Evolutionary conservation across 2,797 vertebrate genomes (phyloP).

Genomic region (Pantherophis alleghaniensis): DNA sequence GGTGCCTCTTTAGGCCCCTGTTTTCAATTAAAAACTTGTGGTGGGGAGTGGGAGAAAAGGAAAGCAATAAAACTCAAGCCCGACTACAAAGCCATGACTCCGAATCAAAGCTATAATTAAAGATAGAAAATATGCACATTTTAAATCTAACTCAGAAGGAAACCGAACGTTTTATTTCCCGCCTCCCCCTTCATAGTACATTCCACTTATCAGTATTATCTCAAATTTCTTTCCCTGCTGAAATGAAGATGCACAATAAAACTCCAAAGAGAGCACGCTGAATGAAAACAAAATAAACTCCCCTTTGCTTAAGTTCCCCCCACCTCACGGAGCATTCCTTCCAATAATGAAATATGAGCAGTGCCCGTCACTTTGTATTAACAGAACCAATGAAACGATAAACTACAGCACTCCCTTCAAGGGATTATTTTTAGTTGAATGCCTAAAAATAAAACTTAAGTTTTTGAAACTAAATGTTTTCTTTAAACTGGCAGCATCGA

Average conservation of each 20-base stretch:
- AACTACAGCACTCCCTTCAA: neutral
- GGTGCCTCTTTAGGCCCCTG: conserved; percentile 10
- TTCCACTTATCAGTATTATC: conserved; percentile 27
- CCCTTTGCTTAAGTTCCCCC: conserved; percentile 8
- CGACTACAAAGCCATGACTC: conserved; percentile 56
- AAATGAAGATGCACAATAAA: conserved; percentile 17
- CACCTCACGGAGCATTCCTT: conserved; percentile 13
- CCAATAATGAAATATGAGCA: conserved; percentile 15
- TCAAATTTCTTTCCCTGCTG: conserved; percentile 30
- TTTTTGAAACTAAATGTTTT: conserved; percentile 50
- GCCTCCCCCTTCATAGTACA: conserved; percentile 42
- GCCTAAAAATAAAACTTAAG: conserved; percentile 40
- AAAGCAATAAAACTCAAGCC: conserved; percentile 58
- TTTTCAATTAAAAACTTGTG: conserved; percentile 27
- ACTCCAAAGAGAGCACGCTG: conserved; percentile 20
- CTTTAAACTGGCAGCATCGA: conserved; percentile 28
- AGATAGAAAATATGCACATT: conserved; percentile 49
- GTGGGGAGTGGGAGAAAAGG: neutral
- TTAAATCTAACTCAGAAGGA: conserved; percentile 70
- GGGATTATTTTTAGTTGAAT: conserved; percentile 37
- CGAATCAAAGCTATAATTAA: conserved; percentile 71
- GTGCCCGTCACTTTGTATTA: neutral
- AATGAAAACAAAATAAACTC: conserved; percentile 41
- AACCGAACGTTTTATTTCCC: conserved; percentile 56
- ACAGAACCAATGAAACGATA: conserved; percentile 35